Evolutionary conservation across 2,797 vertebrate genomes (phyloP), one percentile per base, ranked within the genome.

Genomic region (Pseudochromis fuscus): DNA sequence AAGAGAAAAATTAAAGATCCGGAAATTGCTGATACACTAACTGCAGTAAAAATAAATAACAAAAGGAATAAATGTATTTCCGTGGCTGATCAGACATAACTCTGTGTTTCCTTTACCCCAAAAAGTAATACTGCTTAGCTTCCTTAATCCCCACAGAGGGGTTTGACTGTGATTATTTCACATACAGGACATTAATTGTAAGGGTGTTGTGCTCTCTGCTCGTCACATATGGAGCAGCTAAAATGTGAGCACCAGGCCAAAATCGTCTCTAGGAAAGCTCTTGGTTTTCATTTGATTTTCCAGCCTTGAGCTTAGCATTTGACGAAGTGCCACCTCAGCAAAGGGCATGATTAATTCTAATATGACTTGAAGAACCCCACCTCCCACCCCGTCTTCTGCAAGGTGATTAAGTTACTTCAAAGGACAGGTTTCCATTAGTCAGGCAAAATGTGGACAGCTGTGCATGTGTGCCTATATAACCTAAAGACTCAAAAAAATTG

Each of bases 281-380:
- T 73, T 44, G 33, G 27, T 77, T 83, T 85, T 73, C 45, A 63
- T 82, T 83, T 66, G 62, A 75, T 76, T 76, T 40, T 58, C 45
- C 30, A 75, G 67, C 81, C 53, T 27, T 40, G 62, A 76, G 81
- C 75, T 82, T 62, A 81, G 64, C 48, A 44, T 77, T 77, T 75
- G 40, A 88, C 73, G 82, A 87, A 82, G 49, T 64, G 75, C 81
- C 42, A 81, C 69, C 58, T 75, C 81, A 87, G 76, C 77, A 84
- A 72, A 87, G 40, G n/a, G 49, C 33, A 59, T 59, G 77, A 81
- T 87, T 87, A 84, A 79, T 88, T 81, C 67, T 58, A 77, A 86
- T 71, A 59, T 51, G 50, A 56, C 60, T 53, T 27, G 42, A 44
- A 44, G n/a, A 44, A 19, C 57, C 46, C 37, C 27, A 24, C 23